Evolutionary conservation across 2,888 invertebrate genomes (phyloP).

Genomic region (Xanthorhoe designata): DNA sequence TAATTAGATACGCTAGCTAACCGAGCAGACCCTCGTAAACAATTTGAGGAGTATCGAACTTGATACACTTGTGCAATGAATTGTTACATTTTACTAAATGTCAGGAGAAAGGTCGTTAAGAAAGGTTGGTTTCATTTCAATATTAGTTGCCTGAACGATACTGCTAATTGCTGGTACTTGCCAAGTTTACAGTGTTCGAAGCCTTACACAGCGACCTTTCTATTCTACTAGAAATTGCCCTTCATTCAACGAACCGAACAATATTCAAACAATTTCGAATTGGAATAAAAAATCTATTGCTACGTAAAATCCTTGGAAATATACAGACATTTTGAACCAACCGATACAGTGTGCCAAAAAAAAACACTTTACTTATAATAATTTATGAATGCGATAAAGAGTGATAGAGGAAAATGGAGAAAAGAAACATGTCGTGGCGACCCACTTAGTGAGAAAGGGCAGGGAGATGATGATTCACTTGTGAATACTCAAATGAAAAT

Average conservation of each 20-base stretch:
- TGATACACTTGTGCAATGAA: constrained; percentile 26
- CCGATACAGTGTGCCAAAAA: background rate
- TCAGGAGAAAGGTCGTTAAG: constrained; percentile 40
- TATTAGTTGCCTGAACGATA: constrained; percentile 3
- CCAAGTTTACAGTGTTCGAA: background rate
- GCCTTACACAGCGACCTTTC: background rate
- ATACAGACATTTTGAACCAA: background rate
- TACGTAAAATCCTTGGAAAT: background rate
- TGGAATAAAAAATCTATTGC: background rate
- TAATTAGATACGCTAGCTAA: constrained; percentile 33
- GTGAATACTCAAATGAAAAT: background rate
- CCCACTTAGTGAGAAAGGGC: no score
- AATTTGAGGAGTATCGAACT: constrained; percentile 18
- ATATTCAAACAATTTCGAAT: background rate
- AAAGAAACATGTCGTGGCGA: no score
- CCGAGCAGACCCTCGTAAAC: constrained; percentile 22
- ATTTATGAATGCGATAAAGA: no score
- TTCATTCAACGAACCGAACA: background rate
- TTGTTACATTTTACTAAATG: constrained; percentile 30
- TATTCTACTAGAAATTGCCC: background rate
- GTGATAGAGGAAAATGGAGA: no score
- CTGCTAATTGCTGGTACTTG: constrained; percentile 8
- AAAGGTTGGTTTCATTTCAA: constrained; percentile 1
- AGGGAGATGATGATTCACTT: background rate
- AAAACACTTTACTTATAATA: background rate